Percentiles rank a stretch among this genome's conserved stretches.
Conservation (phyloP, 2,888 invertebrate species). For the Thecophora atra region DNA sequence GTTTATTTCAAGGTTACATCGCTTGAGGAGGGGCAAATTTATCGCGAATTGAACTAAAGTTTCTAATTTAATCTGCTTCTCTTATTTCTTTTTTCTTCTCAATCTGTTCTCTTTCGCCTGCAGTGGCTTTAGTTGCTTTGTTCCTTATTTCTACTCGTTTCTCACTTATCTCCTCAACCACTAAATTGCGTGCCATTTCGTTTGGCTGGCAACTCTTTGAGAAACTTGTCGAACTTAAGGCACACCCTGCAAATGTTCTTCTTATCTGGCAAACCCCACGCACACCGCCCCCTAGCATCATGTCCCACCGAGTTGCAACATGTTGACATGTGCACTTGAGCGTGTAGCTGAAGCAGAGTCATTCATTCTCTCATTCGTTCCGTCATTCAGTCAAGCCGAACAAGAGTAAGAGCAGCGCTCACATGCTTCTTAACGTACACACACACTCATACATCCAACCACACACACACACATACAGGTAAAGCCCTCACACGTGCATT, state of each 20-base stretch:
- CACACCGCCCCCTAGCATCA: neutral
- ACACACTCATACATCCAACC: neutral
- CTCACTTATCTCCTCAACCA: constrained; percentile 30
- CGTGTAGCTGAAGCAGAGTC: constrained; percentile 10
- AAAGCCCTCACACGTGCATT: neutral
- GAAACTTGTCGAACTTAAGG: constrained; percentile 20
- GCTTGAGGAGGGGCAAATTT: too few relatives aligned
- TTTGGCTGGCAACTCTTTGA: neutral
- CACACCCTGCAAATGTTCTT: neutral
- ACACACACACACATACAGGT: neutral
- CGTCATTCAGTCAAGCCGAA: constrained; percentile 15
- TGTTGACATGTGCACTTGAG: constrained; percentile 29
- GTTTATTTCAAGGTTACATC: too few relatives aligned
- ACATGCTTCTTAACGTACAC: neutral
- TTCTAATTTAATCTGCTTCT: too few relatives aligned
- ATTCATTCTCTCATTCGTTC: constrained; percentile 22
- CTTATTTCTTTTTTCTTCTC: too few relatives aligned
- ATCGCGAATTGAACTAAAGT: too few relatives aligned
- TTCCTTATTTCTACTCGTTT: constrained; percentile 7
- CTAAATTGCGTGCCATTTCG: constrained; percentile 21
- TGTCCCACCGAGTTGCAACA: constrained; percentile 19
- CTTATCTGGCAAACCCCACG: neutral
- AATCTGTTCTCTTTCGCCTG: neutral
- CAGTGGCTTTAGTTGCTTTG: neutral
- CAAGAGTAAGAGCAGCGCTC: constrained; percentile 1